Evolutionary conservation across 2,888 invertebrate species (phyloP).

Genomic region (Volucella zonaria): DNA sequence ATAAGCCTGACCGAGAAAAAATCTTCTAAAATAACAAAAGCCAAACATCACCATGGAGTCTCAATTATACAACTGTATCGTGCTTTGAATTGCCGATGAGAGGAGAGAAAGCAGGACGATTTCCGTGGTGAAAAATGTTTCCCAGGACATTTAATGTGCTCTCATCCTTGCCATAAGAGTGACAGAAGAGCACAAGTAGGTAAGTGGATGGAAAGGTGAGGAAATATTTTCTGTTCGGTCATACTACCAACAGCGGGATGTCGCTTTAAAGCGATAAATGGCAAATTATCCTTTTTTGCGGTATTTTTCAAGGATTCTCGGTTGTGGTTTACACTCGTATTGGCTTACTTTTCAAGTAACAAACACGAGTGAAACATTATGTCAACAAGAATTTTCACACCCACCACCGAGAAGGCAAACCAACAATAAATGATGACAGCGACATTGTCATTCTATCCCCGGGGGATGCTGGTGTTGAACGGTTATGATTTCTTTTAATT

Average conservation of each 20-base stretch:
- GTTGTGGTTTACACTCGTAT: not conserved
- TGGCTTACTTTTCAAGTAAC: slow-evolving; percentile 25
- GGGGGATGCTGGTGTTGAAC: slow-evolving; percentile 58
- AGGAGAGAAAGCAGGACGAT: slow-evolving; percentile 41
- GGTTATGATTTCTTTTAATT: slow-evolving; percentile 71
- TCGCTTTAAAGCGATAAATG: slow-evolving; percentile 70
- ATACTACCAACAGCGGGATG: slow-evolving; percentile 48
- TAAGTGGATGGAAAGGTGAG: slow-evolving; percentile 32
- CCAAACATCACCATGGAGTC: slow-evolving; percentile 71
- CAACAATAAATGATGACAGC: slow-evolving; percentile 48
- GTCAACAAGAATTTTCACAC: slow-evolving; percentile 52
- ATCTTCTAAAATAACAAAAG: slow-evolving; percentile 58
- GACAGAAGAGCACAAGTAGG: slow-evolving; percentile 33
- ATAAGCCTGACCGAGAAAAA: slow-evolving; percentile 1
- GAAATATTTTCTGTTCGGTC: slow-evolving; percentile 73
- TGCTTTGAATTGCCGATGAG: slow-evolving; percentile 69
- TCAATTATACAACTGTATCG: slow-evolving; percentile 73
- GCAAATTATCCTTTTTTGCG: slow-evolving; percentile 73
- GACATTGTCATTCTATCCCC: slow-evolving; percentile 48
- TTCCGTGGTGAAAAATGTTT: slow-evolving; percentile 79
- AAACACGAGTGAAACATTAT: slow-evolving; percentile 64
- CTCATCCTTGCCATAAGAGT: slow-evolving; percentile 13
- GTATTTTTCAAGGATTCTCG: slow-evolving; percentile 42
- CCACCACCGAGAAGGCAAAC: slow-evolving; percentile 20
- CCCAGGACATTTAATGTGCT: slow-evolving; percentile 78